Conservation (phyloP, 2,888 invertebrate species). For the Crossocerus cetratus region DNA sequence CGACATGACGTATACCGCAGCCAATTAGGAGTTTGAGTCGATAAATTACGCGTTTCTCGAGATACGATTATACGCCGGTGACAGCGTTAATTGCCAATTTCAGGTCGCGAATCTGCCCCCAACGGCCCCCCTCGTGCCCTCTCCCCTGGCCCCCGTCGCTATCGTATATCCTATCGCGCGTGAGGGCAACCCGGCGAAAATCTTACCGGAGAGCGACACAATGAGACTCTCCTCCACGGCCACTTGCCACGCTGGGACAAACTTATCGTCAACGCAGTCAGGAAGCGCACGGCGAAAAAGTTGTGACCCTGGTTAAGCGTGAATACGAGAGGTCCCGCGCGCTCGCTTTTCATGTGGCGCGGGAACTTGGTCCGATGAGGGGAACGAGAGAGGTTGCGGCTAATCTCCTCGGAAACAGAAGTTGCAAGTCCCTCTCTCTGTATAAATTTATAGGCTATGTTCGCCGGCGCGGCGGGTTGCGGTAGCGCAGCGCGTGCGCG, state of each 20-base stretch:
- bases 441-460: constrained; percentile 61
- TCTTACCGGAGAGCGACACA: constrained; percentile 36
- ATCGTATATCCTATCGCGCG: constrained; percentile 38
- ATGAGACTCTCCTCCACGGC: too few relatives aligned
- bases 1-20: constrained; percentile 65
- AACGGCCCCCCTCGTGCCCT: not conserved
- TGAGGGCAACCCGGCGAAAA: constrained; percentile 51
- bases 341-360: too few relatives aligned
- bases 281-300: too few relatives aligned
- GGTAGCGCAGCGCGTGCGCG: constrained; percentile 48
- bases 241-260: too few relatives aligned
- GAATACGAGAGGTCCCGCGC: too few relatives aligned
- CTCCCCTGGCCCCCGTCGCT: too few relatives aligned
- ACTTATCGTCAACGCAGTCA: too few relatives aligned
- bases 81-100: constrained; percentile 72
- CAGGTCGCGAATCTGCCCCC: constrained; percentile 61
- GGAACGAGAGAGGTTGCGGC: too few relatives aligned
- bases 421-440: constrained; percentile 42
- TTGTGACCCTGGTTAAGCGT: too few relatives aligned
- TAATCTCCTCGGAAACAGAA: too few relatives aligned
- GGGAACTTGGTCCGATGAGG: too few relatives aligned
- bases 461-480: constrained; percentile 50
- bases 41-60: constrained; percentile 69
- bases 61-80: constrained; percentile 69
- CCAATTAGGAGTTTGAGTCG: constrained; percentile 72